These are phyloP conservation scores for Stegostoma tigrinum DNA, from an alignment of 2,113 vertebrate genomes.

Conservation along the genomic window DNA sequence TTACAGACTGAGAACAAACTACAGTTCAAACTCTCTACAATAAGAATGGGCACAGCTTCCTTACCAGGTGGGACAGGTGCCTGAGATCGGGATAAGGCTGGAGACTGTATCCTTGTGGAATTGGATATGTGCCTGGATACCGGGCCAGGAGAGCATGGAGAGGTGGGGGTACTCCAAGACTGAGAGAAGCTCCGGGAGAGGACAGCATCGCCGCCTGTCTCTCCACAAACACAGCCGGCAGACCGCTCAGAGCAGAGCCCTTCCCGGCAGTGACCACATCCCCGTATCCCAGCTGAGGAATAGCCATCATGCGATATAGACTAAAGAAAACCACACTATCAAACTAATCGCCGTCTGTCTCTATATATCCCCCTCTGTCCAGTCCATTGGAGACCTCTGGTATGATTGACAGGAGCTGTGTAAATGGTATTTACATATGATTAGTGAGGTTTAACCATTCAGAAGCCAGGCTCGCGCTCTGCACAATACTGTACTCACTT, in stretches of 20 bases:
- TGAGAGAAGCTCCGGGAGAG: slow-evolving; percentile 13
- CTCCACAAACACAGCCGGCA: slow-evolving; percentile 27
- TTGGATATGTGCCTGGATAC: not conserved
- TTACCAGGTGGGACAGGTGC: slow-evolving; percentile 24
- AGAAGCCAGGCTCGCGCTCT: not conserved
- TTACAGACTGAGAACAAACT: too few relatives aligned
- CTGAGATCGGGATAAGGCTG: slow-evolving; percentile 28
- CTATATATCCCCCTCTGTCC: slow-evolving; percentile 28
- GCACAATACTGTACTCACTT: not conserved
- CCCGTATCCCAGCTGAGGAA: slow-evolving; percentile 19
- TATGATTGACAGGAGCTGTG: slow-evolving; percentile 13
- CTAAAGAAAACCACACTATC: slow-evolving; percentile 16
- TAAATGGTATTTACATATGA: slow-evolving; percentile 23
- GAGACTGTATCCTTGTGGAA: slow-evolving; percentile 29
- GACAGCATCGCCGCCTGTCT: slow-evolving; percentile 6
- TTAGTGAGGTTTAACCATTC: slow-evolving; percentile 26
- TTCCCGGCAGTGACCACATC: slow-evolving; percentile 17
- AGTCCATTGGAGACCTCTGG: not conserved
- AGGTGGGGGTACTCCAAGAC: slow-evolving; percentile 5
- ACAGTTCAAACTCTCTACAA: not conserved
- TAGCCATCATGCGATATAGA: slow-evolving; percentile 17
- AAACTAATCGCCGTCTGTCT: slow-evolving; percentile 30
- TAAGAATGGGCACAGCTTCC: not conserved
- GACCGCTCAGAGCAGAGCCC: not conserved
- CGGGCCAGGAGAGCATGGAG: slow-evolving; percentile 18